Percentiles rank a stretch among this genome's conserved stretches.
These are phyloP conservation scores for Miltochrista miniata DNA, from an alignment of 2,888 invertebrate species.

Conservation along the genomic window DNA sequence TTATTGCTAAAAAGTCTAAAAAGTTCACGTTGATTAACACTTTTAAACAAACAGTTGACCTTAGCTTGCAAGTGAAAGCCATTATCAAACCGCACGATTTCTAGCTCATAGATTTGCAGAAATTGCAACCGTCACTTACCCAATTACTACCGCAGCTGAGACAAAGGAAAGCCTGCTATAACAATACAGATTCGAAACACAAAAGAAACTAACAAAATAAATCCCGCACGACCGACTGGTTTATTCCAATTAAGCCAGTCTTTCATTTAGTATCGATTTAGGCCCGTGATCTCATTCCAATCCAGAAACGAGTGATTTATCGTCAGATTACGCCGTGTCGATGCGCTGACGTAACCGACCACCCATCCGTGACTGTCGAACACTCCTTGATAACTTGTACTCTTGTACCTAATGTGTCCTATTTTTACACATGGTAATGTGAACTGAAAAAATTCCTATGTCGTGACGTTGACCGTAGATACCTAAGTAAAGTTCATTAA, in stretches of 20 bases:
- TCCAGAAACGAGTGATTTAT: constrained; percentile 72
- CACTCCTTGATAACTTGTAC: constrained; percentile 69
- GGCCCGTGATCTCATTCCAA: constrained; percentile 78
- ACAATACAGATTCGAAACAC: constrained; percentile 36
- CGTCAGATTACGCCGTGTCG: constrained; percentile 64
- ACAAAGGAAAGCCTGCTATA: constrained; percentile 35
- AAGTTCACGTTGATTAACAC: constrained; percentile 10
- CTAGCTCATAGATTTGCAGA: constrained; percentile 24
- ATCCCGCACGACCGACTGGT: constrained; percentile 37
- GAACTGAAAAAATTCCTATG: constrained; percentile 50
- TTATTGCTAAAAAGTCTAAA: background rate
- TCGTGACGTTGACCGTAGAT: constrained; percentile 30
- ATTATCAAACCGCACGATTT: constrained; percentile 5
- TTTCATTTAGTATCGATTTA: constrained; percentile 62
- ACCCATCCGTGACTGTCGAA: constrained; percentile 72
- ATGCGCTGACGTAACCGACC: constrained; percentile 75
- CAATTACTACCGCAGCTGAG: constrained; percentile 31
- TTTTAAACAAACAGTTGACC: constrained; percentile 3
- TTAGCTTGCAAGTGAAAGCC: constrained; percentile 8
- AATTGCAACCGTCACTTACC: constrained; percentile 34
- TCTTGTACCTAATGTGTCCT: constrained; percentile 61
- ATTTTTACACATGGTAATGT: constrained; percentile 67
- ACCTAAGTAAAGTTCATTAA: constrained; percentile 31
- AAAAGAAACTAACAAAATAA: constrained; percentile 35
- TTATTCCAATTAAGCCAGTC: constrained; percentile 59